phyloP scores from a whole-genome alignment of 1,140 invertebrate species.

The Hylaeus anthracinus region DNA sequence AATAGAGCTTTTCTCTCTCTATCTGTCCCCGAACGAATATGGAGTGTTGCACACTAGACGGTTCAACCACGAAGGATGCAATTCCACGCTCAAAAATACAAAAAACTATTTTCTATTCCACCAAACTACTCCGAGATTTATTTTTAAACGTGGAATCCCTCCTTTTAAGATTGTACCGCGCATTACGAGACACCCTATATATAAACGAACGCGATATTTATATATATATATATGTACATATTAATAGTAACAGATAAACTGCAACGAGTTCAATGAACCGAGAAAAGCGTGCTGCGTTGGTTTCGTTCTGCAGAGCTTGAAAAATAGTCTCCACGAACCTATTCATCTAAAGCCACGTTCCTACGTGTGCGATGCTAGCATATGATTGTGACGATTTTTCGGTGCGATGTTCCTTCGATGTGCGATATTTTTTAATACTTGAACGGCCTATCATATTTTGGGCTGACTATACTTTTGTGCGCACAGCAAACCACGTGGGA shows the following conservation, averaged over 20 bases:
- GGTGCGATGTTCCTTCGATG: too few species aligned
- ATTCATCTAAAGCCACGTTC: too few species aligned
- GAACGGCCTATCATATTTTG: too few species aligned
- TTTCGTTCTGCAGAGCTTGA: background rate
- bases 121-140: background rate
- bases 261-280: conserved; percentile 12
- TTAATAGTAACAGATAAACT: conserved; percentile 15
- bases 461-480: too few species aligned
- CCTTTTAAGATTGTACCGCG: background rate
- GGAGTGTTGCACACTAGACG: background rate
- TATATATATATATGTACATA: background rate
- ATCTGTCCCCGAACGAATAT: background rate
- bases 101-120: background rate
- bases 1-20: conserved; percentile 7
- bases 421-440: too few species aligned
- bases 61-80: background rate
- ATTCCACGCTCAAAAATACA: background rate
- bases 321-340: background rate
- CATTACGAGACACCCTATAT: background rate
- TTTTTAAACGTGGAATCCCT: background rate
- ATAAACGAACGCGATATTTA: conserved; percentile 8
- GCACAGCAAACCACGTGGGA: too few species aligned
- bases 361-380: too few species aligned
- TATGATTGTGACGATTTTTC: too few species aligned
- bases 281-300: background rate